Evolutionary conservation across 2,113 vertebrate genomes (phyloP).

Genomic region (Calyptommatus sinebrachiatus): DNA sequence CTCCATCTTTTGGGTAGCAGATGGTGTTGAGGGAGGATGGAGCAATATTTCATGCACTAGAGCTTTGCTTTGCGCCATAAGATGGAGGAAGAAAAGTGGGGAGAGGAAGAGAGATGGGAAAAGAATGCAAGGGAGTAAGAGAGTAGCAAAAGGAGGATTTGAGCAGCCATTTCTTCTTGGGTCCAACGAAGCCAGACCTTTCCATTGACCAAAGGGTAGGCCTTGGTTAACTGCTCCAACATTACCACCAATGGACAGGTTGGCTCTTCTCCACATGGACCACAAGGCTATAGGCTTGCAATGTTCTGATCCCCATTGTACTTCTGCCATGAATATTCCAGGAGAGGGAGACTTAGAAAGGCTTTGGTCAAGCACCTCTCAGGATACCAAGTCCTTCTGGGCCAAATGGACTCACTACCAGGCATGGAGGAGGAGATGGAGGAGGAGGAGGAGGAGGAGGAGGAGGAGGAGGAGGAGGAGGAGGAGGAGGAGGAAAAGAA

Average conservation of each 20-base stretch:
- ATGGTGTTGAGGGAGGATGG: conserved; percentile 40
- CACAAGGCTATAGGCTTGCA: background rate
- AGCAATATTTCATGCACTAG: background rate
- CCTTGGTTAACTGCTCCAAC: conserved; percentile 18
- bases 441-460: too few relatives aligned
- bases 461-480: too few relatives aligned
- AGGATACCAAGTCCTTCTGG: too few relatives aligned
- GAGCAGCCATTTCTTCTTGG: conserved; percentile 18
- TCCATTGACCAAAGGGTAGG: background rate
- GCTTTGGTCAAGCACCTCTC: too few relatives aligned
- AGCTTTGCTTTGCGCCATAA: conserved; percentile 36
- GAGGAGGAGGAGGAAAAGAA: too few relatives aligned
- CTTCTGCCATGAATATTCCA: too few relatives aligned
- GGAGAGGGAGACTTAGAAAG: too few relatives aligned
- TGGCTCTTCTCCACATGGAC: background rate
- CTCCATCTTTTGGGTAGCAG: conserved; percentile 30
- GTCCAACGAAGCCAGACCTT: conserved; percentile 11
- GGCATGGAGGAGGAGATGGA: too few relatives aligned
- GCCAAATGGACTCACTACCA: too few relatives aligned
- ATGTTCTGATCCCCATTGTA: too few relatives aligned
- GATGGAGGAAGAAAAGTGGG: conserved; percentile 37
- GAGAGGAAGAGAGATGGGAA: too few relatives aligned
- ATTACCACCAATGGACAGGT: background rate
- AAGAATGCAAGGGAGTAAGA: background rate
- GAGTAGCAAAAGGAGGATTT: background rate